These are phyloP conservation scores for Harpagus bidentatus DNA, from an alignment of 2,113 vertebrate species.

Conservation along the genomic window DNA sequence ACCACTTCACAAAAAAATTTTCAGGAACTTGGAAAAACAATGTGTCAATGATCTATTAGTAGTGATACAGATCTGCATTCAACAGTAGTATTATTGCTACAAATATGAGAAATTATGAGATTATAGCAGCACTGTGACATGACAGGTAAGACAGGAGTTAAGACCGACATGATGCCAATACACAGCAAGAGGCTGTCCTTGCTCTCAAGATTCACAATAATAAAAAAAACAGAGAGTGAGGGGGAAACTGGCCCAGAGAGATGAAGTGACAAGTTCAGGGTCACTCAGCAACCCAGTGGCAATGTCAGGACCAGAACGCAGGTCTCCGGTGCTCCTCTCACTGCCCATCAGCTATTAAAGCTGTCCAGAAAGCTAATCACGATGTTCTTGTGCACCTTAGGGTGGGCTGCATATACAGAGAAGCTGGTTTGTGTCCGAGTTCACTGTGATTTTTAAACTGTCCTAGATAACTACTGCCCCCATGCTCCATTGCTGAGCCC, in stretches of 20 bases:
- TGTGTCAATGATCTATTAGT: not conserved
- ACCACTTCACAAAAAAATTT: not conserved
- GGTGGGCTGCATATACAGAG: not conserved
- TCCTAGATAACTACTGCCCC: not conserved
- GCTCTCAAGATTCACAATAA: not conserved
- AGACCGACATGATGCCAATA: not conserved
- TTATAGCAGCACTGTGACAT: not conserved
- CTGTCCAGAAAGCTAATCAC: not conserved
- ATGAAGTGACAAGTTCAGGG: not conserved
- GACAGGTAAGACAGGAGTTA: not conserved
- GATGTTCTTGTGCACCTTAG: not conserved
- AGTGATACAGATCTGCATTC: not conserved
- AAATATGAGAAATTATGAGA: not conserved
- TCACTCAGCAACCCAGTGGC: not conserved
- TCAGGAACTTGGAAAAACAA: not conserved
- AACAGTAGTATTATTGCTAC: not conserved
- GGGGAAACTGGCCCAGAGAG: not conserved
- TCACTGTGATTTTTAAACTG: not conserved
- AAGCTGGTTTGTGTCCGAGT: not conserved
- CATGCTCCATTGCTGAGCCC: not conserved
- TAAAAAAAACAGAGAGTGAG: not conserved
- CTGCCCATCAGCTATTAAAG: not conserved
- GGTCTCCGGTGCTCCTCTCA: not conserved
- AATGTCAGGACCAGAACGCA: not conserved
- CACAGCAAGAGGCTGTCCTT: not conserved